Base-by-base conservation (phyloP, 2,888 invertebrate species). In the Cordilura impudica region DNA sequence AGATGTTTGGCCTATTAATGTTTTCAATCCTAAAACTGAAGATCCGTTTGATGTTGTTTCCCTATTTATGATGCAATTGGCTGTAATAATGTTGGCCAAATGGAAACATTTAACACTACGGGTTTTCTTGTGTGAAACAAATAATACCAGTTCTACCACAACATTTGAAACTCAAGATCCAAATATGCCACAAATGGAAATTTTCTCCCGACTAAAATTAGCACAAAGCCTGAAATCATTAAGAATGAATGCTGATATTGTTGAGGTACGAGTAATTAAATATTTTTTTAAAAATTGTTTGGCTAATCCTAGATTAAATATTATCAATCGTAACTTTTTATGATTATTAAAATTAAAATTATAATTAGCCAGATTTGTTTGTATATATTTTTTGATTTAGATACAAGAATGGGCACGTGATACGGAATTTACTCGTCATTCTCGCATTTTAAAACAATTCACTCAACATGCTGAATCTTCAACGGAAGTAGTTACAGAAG, bases 1-100 rank as follows among this genome's bases (percentile, higher is more conserved):
- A 73, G 99, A 99, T 90, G 98, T 99, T 4, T 99, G 99, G 99
- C 96, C 99, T 1, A 95, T 98, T 1, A 98, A 99, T 88, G 94
- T 98, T 82, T 93, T 98, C 82, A 91, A 93, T 85, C 96, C 94
- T 79, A 93, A 91, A 76, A 93, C 93, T 88, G 94, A 92, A 86
- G 95, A 93, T 90, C 94, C 94, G 66, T 98, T 98, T 90, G 97
- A 97, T 82, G 96, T 96, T 81, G 96, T 96, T 2, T 94, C 97
- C 10, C 91, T 99, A 80, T 99, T 99, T 91, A 95, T 98, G 92
- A 94, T 99, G 89, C 99, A 99, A 86, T 90, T 99, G 81, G 97
- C 98, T 0, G 98, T 98, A 83, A 98, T 99, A 65, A 98, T 98
- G 93, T 94, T 97, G 19, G 93, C 95, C 10, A 93, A 94, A 81